These are phyloP conservation scores for Atlantisia rogersi DNA, from an alignment of 2,113 vertebrate genomes.

Conservation along the genomic window DNA sequence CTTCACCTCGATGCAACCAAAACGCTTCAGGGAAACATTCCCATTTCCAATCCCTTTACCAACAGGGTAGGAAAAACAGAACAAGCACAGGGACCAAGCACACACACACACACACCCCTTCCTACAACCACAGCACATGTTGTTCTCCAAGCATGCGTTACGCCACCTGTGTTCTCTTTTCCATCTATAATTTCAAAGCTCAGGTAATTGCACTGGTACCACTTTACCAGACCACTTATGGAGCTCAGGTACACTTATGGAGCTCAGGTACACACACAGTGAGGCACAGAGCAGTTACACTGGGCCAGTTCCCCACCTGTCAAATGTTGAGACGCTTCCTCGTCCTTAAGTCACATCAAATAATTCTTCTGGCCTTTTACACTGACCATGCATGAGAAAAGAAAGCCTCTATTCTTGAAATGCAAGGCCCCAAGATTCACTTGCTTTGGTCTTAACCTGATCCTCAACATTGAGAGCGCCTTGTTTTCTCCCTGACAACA, in stretches of 20 bases:
- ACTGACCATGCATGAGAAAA: not conserved
- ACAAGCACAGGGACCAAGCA: not conserved
- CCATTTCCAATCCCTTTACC: not conserved
- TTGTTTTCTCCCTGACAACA: not conserved
- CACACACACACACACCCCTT: not conserved
- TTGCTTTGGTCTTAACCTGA: not conserved
- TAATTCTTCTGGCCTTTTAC: not conserved
- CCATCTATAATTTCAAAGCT: not conserved
- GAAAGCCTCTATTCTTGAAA: not conserved
- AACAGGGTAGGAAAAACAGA: not conserved
- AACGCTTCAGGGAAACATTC: not conserved
- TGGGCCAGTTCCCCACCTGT: fast-evolving
- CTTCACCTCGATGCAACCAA: not conserved
- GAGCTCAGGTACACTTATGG: not conserved
- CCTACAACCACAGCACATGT: not conserved
- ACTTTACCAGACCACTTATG: not conserved
- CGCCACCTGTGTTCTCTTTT: not conserved
- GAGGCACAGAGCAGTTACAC: not conserved
- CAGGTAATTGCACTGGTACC: not conserved
- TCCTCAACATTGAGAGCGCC: not conserved
- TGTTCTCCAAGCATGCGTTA: not conserved
- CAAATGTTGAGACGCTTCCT: fast-evolving
- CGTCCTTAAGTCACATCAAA: not conserved
- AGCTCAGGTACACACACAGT: not conserved
- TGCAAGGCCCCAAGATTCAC: not conserved